Percentiles rank a stretch among this genome's conserved stretches.
Conservation (phyloP, 35 echinoderm and acorn worm genomes). For the Heliocidaris tuberculata region DNA sequence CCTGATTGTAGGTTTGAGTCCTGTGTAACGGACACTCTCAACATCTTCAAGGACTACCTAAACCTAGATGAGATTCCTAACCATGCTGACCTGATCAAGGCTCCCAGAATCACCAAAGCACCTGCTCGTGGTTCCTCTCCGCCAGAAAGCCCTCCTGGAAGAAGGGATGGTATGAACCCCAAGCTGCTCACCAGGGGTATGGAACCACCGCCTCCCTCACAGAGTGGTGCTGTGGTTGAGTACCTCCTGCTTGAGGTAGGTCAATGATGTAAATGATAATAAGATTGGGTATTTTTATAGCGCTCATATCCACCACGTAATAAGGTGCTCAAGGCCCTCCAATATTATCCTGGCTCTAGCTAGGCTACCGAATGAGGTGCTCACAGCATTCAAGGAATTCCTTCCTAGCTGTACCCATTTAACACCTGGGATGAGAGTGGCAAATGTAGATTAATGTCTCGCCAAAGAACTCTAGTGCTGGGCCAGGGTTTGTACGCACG, state of each 20-base stretch:
- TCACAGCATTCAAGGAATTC: no score
- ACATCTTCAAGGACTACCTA: constrained; percentile 80
- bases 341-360: no score
- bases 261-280: neutral
- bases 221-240: constrained; percentile 60
- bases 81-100: constrained; percentile 58
- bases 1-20: constrained; percentile 67
- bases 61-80: constrained; percentile 67
- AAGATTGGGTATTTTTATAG: no score
- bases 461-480: no score
- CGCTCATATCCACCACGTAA: no score
- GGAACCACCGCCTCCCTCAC: constrained; percentile 34
- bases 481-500: no score
- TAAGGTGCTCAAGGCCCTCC: no score
- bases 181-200: constrained; percentile 70
- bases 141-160: constrained; percentile 38
- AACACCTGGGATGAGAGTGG: no score
- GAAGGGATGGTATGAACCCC: constrained; percentile 60
- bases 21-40: constrained; percentile 72
- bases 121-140: constrained; percentile 41
- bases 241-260: constrained; percentile 82
- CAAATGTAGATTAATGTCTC: no score
- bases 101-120: neutral
- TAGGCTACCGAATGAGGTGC: no score
- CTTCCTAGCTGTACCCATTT: no score